Conservation (phyloP, 2,113 vertebrate genomes). For the Bubo bubo region DNA sequence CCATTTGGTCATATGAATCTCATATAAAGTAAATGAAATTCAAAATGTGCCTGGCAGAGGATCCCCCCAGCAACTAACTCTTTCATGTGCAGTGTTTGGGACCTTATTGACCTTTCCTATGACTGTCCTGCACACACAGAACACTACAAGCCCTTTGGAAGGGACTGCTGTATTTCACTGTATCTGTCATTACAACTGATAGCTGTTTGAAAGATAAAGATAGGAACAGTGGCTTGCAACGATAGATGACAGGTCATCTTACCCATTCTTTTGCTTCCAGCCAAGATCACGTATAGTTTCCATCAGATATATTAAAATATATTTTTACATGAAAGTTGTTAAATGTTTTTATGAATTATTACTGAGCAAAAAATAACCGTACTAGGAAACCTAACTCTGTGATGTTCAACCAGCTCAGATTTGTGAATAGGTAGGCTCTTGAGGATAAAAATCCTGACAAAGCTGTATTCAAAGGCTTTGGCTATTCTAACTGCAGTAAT, state of each 20-base stretch:
- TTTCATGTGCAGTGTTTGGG: background rate
- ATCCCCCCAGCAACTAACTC: rapidly evolving
- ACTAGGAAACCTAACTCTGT: background rate
- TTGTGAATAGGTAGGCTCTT: background rate
- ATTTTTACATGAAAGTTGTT: background rate
- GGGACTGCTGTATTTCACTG: background rate
- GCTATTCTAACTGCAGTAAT: background rate
- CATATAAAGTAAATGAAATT: background rate
- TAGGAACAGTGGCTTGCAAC: background rate
- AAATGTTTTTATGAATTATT: background rate
- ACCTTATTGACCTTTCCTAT: background rate
- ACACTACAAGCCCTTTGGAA: background rate
- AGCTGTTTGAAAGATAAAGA: background rate
- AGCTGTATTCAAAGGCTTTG: background rate
- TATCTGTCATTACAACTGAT: background rate
- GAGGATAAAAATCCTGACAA: background rate
- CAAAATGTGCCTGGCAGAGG: background rate
- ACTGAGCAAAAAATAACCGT: background rate
- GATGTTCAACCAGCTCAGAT: background rate
- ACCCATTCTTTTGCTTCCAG: background rate
- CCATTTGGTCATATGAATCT: background rate
- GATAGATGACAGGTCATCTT: background rate
- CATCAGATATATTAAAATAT: background rate
- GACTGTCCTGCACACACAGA: background rate
- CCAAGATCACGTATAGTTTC: background rate